Evolutionary conservation across 2,888 invertebrate species (phyloP).

Genomic region (Thecophora atra): DNA sequence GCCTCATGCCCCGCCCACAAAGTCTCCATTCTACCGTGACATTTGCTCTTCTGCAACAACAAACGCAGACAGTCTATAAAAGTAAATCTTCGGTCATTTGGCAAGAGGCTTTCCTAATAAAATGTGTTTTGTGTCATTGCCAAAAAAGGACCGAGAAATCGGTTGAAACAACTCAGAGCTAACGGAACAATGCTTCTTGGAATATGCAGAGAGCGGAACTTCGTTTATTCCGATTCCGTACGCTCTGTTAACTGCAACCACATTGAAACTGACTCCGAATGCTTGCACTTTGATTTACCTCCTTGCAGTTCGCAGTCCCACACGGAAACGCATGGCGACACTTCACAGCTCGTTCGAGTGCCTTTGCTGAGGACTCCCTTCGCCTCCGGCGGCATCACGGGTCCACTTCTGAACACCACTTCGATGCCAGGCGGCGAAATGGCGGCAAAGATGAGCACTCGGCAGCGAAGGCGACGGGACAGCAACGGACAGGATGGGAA

Average conservation of each 20-base stretch:
- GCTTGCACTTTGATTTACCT: background rate
- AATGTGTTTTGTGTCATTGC: background rate
- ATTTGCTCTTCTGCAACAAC: background rate
- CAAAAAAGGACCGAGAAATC: background rate
- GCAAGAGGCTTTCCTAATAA: background rate
- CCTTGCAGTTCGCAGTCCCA: conserved; percentile 13
- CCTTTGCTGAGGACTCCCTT: conserved; percentile 13
- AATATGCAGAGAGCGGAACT: background rate
- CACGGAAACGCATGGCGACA: background rate
- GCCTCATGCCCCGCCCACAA: background rate
- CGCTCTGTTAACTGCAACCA: conserved; percentile 11
- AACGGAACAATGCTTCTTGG: too few species aligned
- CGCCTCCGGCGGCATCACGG: background rate
- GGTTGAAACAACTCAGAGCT: background rate
- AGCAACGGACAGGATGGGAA: background rate
- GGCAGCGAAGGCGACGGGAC: conserved; percentile 13
- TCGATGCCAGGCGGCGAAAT: background rate
- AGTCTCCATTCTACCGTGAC: background rate
- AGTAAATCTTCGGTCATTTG: background rate
- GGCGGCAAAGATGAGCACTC: background rate
- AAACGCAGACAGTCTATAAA: background rate
- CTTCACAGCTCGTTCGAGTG: conserved; percentile 13
- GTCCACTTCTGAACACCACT: background rate
- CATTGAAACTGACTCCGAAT: conserved; percentile 3
- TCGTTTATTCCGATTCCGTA: background rate